Conservation (phyloP, 2,797 vertebrate genomes). For the Crax fasciolata region DNA sequence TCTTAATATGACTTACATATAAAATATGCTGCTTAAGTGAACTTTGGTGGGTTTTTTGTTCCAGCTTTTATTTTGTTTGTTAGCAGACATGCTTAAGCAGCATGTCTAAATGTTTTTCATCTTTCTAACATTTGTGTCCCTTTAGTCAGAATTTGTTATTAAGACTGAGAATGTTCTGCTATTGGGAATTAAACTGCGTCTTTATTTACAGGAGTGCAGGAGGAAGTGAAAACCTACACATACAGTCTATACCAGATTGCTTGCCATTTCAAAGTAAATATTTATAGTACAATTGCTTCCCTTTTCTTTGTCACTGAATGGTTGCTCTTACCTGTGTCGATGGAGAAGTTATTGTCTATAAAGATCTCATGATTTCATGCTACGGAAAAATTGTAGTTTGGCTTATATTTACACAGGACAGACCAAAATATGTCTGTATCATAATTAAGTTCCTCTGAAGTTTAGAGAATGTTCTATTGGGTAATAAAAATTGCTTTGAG, state of each 20-base stretch:
- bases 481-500: not conserved
- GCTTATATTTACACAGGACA: not conserved
- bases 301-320: not conserved
- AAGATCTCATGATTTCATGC: not conserved
- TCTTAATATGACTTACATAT: not conserved
- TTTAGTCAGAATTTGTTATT: not conserved
- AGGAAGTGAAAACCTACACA: not conserved
- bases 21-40: conserved; percentile 22
- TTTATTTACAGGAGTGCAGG: not conserved
- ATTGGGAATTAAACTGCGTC: not conserved
- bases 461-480: not conserved
- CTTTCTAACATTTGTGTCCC: not conserved
- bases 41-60: not conserved
- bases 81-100: not conserved
- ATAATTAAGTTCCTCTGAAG: not conserved
- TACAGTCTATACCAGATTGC: not conserved
- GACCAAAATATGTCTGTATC: not conserved
- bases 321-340: not conserved
- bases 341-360: not conserved
- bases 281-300: not conserved
- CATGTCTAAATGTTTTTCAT: not conserved
- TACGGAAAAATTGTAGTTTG: not conserved
- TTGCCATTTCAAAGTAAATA: not conserved
- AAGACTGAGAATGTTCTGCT: conserved; percentile 5
- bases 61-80: not conserved